Percentiles rank a stretch among this genome's conserved stretches.
These are phyloP conservation scores for Melozone crissalis DNA, from an alignment of 2,113 vertebrate genomes.

Conservation along the genomic window DNA sequence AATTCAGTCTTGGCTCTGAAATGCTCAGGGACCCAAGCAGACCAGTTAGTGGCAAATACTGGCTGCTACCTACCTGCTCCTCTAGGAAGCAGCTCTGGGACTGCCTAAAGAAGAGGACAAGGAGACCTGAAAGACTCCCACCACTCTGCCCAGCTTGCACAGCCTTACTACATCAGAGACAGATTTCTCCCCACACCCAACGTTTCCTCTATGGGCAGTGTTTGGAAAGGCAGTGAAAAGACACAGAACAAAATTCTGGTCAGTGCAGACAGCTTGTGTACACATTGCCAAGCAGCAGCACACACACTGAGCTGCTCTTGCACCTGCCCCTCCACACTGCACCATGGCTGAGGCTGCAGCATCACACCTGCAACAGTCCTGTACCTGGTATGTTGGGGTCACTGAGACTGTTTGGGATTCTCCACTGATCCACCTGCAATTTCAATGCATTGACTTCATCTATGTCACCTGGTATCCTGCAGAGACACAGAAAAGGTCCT, in stretches of 20 bases:
- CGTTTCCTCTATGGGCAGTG: background rate
- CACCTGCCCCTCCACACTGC: rapidly evolving
- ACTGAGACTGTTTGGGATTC: conserved; percentile 84
- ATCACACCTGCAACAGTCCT: background rate
- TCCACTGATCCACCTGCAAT: conserved; percentile 92
- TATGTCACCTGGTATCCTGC: conserved; percentile 90
- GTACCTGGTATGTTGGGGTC: conserved; percentile 89
- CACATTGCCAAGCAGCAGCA: background rate
- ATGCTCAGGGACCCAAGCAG: background rate
- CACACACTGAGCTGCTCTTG: background rate
- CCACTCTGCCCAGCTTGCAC: background rate
- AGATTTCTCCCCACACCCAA: background rate
- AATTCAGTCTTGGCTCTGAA: background rate
- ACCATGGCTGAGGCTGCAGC: background rate
- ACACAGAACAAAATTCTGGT: background rate
- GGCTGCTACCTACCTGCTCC: background rate
- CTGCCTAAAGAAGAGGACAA: background rate
- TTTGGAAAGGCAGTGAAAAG: background rate
- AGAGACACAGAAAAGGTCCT: background rate
- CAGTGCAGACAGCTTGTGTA: background rate
- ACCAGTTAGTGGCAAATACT: background rate
- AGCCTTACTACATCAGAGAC: background rate
- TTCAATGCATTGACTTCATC: conserved; percentile 91
- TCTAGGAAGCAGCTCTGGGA: background rate
- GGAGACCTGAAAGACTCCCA: background rate